phyloP scores from a whole-genome alignment of 1,140 invertebrate species.

The Diuraphis noxia region DNA sequence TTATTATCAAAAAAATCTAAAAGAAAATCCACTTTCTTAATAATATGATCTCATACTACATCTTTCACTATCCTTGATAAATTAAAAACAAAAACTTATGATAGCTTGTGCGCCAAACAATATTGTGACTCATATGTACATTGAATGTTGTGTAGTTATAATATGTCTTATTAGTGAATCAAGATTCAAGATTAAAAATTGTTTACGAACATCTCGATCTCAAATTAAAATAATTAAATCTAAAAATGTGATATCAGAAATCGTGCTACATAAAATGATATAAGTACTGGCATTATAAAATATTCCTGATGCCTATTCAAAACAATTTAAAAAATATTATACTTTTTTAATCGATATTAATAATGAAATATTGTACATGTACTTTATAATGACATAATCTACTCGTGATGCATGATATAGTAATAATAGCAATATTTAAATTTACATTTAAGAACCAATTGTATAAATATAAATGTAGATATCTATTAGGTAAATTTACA shows the following conservation, averaged over 20 bases:
- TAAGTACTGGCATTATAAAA: neutral
- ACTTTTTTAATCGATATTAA: neutral
- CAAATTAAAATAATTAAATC: neutral
- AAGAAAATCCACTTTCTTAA: neutral
- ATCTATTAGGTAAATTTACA: neutral
- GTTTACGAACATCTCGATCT: neutral
- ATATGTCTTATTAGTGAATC: neutral
- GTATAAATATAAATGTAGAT: neutral
- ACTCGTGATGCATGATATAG: neutral
- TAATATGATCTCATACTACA: neutral
- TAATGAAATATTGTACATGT: neutral
- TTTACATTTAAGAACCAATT: constrained; percentile 22
- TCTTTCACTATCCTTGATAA: neutral
- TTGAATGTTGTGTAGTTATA: neutral
- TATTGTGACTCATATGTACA: neutral
- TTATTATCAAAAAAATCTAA: neutral
- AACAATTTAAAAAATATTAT: neutral
- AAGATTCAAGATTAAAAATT: neutral
- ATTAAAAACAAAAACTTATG: neutral
- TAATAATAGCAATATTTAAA: neutral
- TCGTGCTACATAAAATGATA: neutral
- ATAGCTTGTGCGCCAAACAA: neutral
- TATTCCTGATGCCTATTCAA: neutral
- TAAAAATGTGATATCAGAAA: neutral
- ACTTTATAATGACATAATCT: neutral